phyloP scores from a whole-genome alignment of 53 echinoderm and acorn worm genomes.

The Temnopleurus reevesii region DNA sequence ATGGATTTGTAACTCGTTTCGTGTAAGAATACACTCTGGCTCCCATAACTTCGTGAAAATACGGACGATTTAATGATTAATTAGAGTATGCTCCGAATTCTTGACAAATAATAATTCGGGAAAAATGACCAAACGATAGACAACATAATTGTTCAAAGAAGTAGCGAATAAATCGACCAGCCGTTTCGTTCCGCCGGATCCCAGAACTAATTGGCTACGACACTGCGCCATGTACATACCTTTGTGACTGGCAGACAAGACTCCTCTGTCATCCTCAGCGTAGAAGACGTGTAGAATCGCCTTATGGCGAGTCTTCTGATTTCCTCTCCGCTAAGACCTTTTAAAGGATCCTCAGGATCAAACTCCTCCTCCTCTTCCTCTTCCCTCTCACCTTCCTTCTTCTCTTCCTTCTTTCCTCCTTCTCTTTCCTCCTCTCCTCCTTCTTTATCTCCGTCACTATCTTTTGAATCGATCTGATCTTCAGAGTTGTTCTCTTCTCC shows the following conservation, averaged over 20 bases:
- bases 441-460: not conserved
- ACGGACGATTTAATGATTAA: too few relatives aligned
- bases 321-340: conserved; percentile 30
- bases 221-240: too few relatives aligned
- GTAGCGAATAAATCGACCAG: too few relatives aligned
- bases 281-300: conserved; percentile 49
- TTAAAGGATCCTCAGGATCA: not conserved
- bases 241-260: conserved; percentile 49
- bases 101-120: too few relatives aligned
- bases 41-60: too few relatives aligned
- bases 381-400: not conserved
- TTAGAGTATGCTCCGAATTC: too few relatives aligned
- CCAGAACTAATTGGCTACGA: too few relatives aligned
- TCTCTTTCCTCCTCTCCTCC: not conserved
- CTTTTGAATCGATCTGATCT: not conserved
- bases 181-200: too few relatives aligned
- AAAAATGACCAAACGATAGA: too few relatives aligned
- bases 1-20: too few relatives aligned
- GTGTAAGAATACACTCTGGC: too few relatives aligned
- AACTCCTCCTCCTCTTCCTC: not conserved
- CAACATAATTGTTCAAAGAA: too few relatives aligned
- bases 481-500: not conserved
- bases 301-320: conserved; percentile 26
- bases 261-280: conserved; percentile 37
- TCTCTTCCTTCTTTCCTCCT: not conserved